phyloP scores from a whole-genome alignment of 2,113 vertebrate species.

The Tragelaphus strepsiceros region DNA sequence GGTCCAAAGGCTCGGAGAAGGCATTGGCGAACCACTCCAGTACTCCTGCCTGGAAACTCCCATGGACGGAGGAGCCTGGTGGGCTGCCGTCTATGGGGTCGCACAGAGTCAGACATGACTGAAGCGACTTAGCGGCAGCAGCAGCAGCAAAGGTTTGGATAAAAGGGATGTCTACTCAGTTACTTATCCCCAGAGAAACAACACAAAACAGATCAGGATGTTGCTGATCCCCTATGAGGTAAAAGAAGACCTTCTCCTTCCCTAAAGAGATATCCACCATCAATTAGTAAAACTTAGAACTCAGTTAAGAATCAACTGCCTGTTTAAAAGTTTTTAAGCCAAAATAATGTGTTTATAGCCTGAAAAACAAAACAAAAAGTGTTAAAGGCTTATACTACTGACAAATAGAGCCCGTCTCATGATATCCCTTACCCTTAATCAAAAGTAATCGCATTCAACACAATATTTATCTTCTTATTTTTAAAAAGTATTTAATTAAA shows the following conservation, averaged over 20 bases:
- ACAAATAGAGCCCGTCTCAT: background rate
- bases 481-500: background rate
- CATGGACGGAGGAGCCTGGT: no score
- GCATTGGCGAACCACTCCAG: no score
- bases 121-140: no score
- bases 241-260: background rate
- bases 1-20: background rate
- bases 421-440: background rate
- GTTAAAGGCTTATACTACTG: background rate
- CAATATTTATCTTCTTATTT: background rate
- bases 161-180: background rate
- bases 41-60: no score
- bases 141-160: background rate
- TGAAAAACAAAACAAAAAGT: constrained; percentile 16
- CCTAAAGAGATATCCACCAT: background rate
- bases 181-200: background rate
- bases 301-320: background rate
- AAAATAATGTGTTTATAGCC: background rate
- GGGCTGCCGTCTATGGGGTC: no score
- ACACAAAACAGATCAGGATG: background rate
- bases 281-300: background rate
- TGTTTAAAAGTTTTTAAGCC: background rate
- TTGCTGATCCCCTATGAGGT: background rate
- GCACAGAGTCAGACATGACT: no score
- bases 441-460: background rate